Percentiles rank a stretch among this genome's conserved stretches.
phyloP scores from a whole-genome alignment of 2,797 vertebrate species.

The Halcyon badia region DNA sequence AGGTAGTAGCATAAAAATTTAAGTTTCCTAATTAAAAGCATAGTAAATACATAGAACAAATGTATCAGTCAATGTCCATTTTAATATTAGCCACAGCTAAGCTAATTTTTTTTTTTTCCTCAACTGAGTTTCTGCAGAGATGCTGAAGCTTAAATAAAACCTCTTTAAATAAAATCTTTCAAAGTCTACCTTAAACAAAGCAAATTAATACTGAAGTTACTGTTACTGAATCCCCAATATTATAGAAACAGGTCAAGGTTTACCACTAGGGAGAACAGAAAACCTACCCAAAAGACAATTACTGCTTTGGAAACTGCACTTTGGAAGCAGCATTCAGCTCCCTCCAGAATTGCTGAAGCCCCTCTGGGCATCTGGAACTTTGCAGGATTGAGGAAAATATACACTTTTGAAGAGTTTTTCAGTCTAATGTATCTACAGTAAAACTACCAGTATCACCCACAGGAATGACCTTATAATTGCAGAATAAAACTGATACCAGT shows the following conservation, averaged over 20 bases:
- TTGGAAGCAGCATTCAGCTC: background rate
- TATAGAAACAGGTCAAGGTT: background rate
- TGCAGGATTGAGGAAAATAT: background rate
- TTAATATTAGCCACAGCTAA: background rate
- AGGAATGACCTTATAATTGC: background rate
- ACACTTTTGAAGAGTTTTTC: background rate
- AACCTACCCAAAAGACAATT: conserved; percentile 1
- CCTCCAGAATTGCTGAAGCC: background rate
- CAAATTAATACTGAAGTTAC: conserved; percentile 26
- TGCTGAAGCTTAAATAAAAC: background rate
- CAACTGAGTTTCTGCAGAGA: background rate
- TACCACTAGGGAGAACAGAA: background rate
- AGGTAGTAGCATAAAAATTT: background rate
- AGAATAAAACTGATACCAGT: background rate
- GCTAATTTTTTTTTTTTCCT: background rate
- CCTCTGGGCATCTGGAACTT: background rate
- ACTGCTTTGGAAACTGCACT: conserved; percentile 9
- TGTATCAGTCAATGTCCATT: background rate
- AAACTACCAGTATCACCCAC: background rate
- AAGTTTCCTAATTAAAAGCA: background rate
- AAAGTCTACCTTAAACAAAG: background rate
- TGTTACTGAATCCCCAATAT: background rate
- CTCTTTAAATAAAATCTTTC: background rate
- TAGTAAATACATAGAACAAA: background rate
- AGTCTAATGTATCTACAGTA: background rate